These are phyloP conservation scores for Aspiorhynchus laticeps DNA, from an alignment of 2,113 vertebrate species.

Conservation along the genomic window DNA sequence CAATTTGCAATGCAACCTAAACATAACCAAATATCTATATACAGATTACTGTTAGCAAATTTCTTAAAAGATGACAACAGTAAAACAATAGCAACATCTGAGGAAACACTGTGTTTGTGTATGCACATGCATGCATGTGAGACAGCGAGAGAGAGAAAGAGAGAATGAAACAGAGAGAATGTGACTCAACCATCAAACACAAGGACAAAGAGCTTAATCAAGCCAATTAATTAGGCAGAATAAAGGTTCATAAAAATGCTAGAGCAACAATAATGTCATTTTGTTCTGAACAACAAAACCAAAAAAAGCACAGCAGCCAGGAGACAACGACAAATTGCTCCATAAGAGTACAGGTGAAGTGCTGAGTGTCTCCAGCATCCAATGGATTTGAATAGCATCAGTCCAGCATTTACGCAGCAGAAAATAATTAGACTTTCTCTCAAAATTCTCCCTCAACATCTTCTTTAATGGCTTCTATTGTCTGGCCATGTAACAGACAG, in stretches of 20 bases:
- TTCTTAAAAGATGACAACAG: background rate
- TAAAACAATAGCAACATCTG: background rate
- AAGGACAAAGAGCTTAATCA: constrained; percentile 30
- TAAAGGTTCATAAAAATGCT: constrained; percentile 3
- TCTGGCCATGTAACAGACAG: constrained; percentile 58
- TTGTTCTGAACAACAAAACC: background rate
- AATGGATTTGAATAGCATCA: background rate
- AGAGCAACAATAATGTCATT: background rate
- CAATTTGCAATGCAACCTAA: background rate
- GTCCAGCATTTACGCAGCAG: constrained; percentile 1
- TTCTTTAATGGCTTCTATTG: constrained; percentile 61
- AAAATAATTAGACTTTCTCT: constrained; percentile 39
- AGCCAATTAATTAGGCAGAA: constrained; percentile 26
- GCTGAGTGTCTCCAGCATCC: background rate
- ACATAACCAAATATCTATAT: background rate
- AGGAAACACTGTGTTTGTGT: background rate
- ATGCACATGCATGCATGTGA: background rate
- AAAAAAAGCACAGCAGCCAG: background rate
- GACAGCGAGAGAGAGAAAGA: background rate
- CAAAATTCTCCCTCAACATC: constrained; percentile 40
- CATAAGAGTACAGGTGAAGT: background rate
- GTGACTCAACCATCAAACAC: constrained; percentile 26
- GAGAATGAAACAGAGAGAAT: background rate
- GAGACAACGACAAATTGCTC: background rate
- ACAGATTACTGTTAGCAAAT: background rate